Conservation (phyloP, 2,797 vertebrate genomes). For the Acrossocheilus wenchowensis region DNA sequence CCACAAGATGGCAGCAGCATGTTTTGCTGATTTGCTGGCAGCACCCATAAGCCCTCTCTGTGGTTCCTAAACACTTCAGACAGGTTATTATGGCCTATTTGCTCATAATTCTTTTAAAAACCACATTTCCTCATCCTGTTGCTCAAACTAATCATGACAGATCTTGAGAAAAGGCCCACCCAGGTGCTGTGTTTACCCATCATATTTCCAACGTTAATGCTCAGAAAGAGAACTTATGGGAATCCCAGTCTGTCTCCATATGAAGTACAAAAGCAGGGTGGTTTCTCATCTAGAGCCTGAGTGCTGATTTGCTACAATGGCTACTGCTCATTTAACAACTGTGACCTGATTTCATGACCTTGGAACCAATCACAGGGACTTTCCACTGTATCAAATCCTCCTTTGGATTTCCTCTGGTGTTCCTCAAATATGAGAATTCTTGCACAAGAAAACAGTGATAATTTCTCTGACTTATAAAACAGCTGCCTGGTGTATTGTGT, state of each 20-base stretch:
- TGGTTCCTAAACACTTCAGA: not conserved
- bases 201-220: not conserved
- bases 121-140: not conserved
- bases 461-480: not conserved
- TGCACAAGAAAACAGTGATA: not conserved
- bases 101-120: not conserved
- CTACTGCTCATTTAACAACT: not conserved
- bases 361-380: not conserved
- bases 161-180: not conserved
- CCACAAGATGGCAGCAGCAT: conserved; percentile 67
- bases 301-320: not conserved
- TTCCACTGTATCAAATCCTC: not conserved
- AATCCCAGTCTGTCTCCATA: not conserved
- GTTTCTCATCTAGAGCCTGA: not conserved
- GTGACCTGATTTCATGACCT: not conserved
- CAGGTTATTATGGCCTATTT: not conserved
- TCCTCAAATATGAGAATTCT: not conserved
- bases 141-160: not conserved
- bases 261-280: not conserved
- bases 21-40: not conserved
- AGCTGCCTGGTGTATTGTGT: not conserved
- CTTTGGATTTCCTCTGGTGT: not conserved
- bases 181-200: not conserved
- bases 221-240: not conserved
- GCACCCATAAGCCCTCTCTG: not conserved